Percentiles rank a stretch among this genome's conserved stretches.
Conservation (phyloP, 1,140 invertebrate species). For the Bombus superbus region DNA sequence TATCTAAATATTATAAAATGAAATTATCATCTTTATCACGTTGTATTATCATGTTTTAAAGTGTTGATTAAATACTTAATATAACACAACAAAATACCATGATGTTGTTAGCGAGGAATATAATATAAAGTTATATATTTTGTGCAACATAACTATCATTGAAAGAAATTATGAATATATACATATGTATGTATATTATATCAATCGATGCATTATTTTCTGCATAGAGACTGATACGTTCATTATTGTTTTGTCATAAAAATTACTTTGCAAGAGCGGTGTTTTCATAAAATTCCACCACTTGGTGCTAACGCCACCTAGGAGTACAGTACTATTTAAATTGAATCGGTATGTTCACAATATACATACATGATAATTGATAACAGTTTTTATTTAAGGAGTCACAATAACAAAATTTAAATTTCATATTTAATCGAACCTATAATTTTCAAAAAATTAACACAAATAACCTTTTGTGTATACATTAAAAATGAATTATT, state of each 20-base stretch:
- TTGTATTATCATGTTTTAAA: not conserved
- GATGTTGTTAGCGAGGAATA: not conserved
- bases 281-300: not conserved
- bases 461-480: not conserved
- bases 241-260: not conserved
- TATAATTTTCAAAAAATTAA: not conserved
- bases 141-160: not conserved
- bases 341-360: not conserved
- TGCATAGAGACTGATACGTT: not conserved
- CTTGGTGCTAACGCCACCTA: not conserved
- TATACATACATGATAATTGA: not conserved
- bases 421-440: not conserved
- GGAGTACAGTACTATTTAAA: not conserved
- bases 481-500: not conserved
- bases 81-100: not conserved
- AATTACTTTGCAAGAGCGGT: not conserved
- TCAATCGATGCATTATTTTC: slow-evolving; percentile 5
- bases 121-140: not conserved
- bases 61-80: not conserved
- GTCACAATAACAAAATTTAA: not conserved
- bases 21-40: not conserved
- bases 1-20: not conserved
- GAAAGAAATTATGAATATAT: not conserved
- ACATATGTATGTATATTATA: not conserved
- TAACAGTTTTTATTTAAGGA: not conserved